A percentile compares a stretch with the other conserved stretches of the same genome.
phyloP scores from a whole-genome alignment of 2,888 invertebrate species.

The Abrostola tripartita region DNA sequence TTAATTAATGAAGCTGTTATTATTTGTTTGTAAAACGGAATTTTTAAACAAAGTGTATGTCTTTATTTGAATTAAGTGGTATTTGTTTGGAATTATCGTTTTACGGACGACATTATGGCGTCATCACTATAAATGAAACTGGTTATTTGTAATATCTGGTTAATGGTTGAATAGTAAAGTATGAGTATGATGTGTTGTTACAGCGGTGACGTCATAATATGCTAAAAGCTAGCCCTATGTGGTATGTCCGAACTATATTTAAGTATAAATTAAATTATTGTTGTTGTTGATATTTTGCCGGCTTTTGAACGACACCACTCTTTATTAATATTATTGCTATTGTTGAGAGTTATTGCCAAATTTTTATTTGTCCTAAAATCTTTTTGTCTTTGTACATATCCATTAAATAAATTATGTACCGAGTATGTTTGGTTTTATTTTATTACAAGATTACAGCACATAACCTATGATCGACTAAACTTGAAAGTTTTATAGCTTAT shows the following conservation, averaged over 20 bases:
- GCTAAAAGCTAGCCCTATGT: conserved; percentile 58
- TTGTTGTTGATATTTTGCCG: conserved; percentile 82
- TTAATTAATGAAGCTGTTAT: conserved; percentile 78
- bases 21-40: conserved; percentile 76
- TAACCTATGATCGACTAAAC: too few relatives aligned
- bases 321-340: conserved; percentile 82
- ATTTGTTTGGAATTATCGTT: conserved; percentile 68
- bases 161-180: conserved; percentile 9
- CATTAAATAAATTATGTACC: conserved; percentile 87
- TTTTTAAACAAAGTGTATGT: conserved; percentile 65
- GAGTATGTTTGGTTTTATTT: conserved; percentile 72
- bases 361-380: conserved; percentile 84
- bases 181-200: conserved; percentile 11
- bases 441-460: not conserved
- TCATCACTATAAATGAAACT: conserved; percentile 51
- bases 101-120: conserved; percentile 61
- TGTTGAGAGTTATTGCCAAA: conserved; percentile 86
- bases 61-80: conserved; percentile 63
- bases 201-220: conserved; percentile 58
- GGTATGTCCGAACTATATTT: conserved; percentile 73
- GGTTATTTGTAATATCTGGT: conserved; percentile 13
- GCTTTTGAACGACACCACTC: conserved; percentile 77
- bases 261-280: conserved; percentile 72
- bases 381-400: conserved; percentile 87
- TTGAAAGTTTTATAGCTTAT: too few relatives aligned